Conservation (phyloP, 2,113 vertebrate species). For the Ailurus styani region DNA sequence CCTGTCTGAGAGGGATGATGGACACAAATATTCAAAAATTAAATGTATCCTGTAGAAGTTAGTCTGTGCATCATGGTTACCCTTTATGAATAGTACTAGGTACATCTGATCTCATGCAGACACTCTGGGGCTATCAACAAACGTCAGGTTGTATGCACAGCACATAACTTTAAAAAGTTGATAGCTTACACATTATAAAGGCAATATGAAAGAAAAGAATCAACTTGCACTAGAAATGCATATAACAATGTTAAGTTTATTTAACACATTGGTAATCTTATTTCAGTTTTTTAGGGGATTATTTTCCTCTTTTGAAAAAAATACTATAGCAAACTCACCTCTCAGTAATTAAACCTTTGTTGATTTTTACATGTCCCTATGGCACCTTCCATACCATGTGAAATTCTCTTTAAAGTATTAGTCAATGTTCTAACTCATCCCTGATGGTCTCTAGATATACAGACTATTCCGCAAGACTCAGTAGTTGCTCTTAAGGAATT, state of each 20-base stretch:
- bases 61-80: neutral
- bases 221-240: neutral
- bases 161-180: neutral
- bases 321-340: neutral
- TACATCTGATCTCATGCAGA: neutral
- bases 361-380: neutral
- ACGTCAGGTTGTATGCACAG: neutral
- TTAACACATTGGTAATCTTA: neutral
- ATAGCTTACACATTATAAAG: neutral
- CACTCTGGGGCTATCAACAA: neutral
- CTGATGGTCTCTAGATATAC: constrained; percentile 36
- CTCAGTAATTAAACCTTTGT: neutral
- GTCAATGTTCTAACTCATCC: constrained; percentile 52
- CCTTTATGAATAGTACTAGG: neutral
- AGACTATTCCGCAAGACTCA: constrained; percentile 16
- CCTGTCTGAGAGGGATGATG: neutral
- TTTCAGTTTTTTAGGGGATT: neutral
- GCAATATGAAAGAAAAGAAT: neutral
- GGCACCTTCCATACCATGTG: neutral
- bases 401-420: neutral
- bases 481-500: neutral
- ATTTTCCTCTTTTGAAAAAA: constrained; percentile 13
- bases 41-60: neutral
- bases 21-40: constrained; percentile 1
- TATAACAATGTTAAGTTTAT: neutral